A percentile compares a stretch with the other conserved stretches of the same genome.
Evolutionary conservation across 1,140 invertebrate species (phyloP).

Genomic region (Ylistrum balloti): DNA sequence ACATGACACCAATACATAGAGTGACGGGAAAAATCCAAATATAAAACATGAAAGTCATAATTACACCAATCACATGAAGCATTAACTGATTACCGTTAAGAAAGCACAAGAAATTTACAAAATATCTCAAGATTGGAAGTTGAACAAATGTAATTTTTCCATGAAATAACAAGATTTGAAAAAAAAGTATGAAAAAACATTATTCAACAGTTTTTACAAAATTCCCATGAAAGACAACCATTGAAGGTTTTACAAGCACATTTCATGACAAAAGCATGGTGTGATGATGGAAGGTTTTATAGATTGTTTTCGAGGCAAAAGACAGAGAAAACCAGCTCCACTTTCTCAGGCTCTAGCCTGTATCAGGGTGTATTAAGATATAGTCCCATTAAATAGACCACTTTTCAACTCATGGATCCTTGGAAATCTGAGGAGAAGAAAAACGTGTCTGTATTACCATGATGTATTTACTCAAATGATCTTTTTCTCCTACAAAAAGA

Average conservation of each 20-base stretch:
- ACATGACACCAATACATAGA: too few species aligned
- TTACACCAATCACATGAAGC: too few species aligned
- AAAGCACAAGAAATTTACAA: too few species aligned
- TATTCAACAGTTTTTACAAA: not conserved
- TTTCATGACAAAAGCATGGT: not conserved
- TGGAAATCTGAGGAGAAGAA: slow-evolving; percentile 20
- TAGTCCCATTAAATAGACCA: slow-evolving; percentile 5
- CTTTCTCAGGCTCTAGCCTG: not conserved
- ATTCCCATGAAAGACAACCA: not conserved
- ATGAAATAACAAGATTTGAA: too few species aligned
- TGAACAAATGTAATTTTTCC: too few species aligned
- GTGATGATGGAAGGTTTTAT: not conserved
- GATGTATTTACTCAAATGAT: not conserved
- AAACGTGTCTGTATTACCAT: not conserved
- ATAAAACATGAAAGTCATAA: too few species aligned
- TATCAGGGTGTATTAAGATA: too few species aligned
- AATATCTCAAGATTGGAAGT: too few species aligned
- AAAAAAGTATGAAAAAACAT: not conserved
- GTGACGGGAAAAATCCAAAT: too few species aligned
- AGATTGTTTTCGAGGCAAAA: not conserved
- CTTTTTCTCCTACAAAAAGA: too few species aligned
- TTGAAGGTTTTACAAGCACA: not conserved
- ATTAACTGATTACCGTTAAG: too few species aligned
- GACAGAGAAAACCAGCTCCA: not conserved
- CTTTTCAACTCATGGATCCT: slow-evolving; percentile 24